Base-by-base conservation (phyloP, 2,888 invertebrate genomes). In the Epinotia brunnichana region DNA sequence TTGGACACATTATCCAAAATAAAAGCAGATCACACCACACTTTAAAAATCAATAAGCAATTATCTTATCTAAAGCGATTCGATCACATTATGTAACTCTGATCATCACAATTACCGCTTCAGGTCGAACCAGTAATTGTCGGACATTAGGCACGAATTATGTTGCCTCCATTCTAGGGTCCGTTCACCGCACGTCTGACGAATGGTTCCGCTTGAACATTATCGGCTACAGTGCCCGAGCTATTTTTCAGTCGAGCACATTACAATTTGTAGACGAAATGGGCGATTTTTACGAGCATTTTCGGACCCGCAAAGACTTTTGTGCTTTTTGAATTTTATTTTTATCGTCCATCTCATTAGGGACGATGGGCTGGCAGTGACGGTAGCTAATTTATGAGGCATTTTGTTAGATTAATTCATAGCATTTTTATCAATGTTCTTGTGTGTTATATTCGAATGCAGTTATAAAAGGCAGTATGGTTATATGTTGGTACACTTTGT, bases 171-270 rank as follows among this genome's bases (percentile, higher is more conserved):
- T 29, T 39, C 7, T 60, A 53, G 71, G 71, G 66, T 66, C 53
- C 64, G 15, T 7, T 70, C 61, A 80, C 76, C 78, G 78, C 76
- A 70, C 78, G 78, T 4, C 83, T 85, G 86, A 84, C 84, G 85
- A 87, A 87, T 89, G 83, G 85, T 84, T 82, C 82, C 77, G 82
- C 83, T 81, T 81, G 83, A 84, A 86, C 86, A 88, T 89, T 90
- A 90, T 88, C 88, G 85, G 86, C 78, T 81, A 80, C 81, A 82
- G 82, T 82, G 82, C 79, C 81, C 68, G 80, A 75, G 83, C 85
- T 81, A 89, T 89, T 89, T 88, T 87, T 89, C 89, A 88, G 83
- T 76, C 74, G 75, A 75, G 80, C 80, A 83, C 83, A 84, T 84
- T 81, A 79, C 79, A 83, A 82, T 83, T 85, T 82, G 84, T 81